These are phyloP conservation scores for Lasioglossum figueresi DNA, from an alignment of 2,888 invertebrate species.

Conservation along the genomic window DNA sequence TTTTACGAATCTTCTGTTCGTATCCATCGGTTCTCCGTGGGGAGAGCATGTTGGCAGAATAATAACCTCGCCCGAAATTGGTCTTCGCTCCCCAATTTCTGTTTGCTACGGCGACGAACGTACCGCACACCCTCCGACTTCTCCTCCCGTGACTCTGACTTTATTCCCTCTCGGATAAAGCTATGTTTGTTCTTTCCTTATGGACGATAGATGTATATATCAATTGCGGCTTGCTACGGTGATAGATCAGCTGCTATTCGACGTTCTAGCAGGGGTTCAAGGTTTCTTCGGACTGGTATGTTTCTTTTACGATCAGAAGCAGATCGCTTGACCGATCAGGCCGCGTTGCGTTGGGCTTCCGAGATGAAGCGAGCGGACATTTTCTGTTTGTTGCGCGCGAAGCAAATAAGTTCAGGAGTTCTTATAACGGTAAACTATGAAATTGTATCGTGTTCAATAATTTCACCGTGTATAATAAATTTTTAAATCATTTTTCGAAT, in stretches of 20 bases:
- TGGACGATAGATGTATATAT: background rate
- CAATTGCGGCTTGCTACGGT: background rate
- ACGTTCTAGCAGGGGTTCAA: background rate
- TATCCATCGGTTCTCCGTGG: background rate
- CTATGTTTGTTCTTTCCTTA: background rate
- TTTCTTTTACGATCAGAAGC: background rate
- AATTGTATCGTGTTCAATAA: too few species aligned
- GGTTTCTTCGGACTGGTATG: background rate
- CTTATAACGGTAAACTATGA: too few species aligned
- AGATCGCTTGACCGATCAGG: background rate
- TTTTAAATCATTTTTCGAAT: too few species aligned
- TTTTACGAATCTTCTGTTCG: slow-evolving; percentile 27
- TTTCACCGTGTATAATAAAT: too few species aligned
- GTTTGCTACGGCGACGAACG: slow-evolving; percentile 10
- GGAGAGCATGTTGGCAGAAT: slow-evolving; percentile 1
- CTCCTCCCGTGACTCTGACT: background rate
- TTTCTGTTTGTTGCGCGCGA: background rate
- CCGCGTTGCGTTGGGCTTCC: background rate
- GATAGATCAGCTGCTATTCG: background rate
- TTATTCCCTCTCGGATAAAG: background rate
- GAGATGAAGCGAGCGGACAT: background rate
- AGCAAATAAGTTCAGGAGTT: background rate
- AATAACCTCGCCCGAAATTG: slow-evolving; percentile 11
- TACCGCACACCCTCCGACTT: background rate
- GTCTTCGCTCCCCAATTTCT: slow-evolving; percentile 18